Percentiles rank a stretch among this genome's conserved stretches.
These are phyloP conservation scores for Vimba vimba DNA, from an alignment of 2,113 vertebrate species.

Conservation along the genomic window DNA sequence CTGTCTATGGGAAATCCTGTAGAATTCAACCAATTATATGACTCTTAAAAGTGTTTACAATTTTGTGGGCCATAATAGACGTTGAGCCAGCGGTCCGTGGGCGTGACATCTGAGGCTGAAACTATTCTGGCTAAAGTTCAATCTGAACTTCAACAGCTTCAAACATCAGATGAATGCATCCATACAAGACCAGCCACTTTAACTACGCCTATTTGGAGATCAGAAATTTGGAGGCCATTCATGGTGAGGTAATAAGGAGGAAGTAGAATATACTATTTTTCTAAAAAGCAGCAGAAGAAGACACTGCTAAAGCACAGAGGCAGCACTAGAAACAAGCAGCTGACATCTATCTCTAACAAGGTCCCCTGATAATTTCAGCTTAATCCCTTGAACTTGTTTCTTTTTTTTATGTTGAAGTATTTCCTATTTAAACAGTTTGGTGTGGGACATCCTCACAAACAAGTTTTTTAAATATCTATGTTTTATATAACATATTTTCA, in stretches of 20 bases:
- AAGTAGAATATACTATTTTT: neutral
- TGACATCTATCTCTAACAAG: constrained; percentile 11
- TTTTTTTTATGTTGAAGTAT: neutral
- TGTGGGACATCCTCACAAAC: neutral
- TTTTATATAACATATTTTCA: neutral
- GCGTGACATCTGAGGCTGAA: no score
- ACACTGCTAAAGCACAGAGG: neutral
- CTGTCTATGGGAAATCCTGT: no score
- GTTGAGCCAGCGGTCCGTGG: no score
- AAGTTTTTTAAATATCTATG: neutral
- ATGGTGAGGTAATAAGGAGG: neutral
- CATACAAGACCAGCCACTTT: neutral
- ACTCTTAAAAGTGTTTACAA: no score
- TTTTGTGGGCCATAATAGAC: no score
- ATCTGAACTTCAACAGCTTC: neutral
- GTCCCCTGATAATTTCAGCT: neutral
- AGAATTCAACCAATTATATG: no score
- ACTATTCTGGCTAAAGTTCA: no score
- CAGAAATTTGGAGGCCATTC: neutral
- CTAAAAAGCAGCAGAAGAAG: neutral
- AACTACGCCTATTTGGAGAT: neutral
- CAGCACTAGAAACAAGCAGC: constrained; percentile 5
- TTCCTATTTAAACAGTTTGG: neutral
- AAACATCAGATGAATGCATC: neutral
- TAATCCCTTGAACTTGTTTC: no score